Evolutionary conservation across 2,113 vertebrate genomes (phyloP).

Genomic region (Emberiza fucata): DNA sequence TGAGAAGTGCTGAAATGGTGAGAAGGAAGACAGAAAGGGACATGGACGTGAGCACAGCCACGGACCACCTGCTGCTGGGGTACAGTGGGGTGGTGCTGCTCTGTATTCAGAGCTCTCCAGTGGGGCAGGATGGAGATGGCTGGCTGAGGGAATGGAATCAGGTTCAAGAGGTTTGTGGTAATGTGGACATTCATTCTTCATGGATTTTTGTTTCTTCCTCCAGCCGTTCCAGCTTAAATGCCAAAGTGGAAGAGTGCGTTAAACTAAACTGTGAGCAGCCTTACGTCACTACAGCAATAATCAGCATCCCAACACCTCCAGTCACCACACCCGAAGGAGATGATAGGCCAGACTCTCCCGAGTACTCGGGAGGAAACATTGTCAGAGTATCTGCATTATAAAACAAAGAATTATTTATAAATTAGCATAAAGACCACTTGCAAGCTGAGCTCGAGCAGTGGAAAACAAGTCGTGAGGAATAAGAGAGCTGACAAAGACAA

Average conservation of each 20-base stretch:
- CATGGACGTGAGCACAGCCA: too few species aligned
- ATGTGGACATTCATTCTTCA: not conserved
- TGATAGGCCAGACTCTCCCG: slow-evolving; percentile 75
- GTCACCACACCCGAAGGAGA: slow-evolving; percentile 81
- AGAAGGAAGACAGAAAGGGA: not conserved
- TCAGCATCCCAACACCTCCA: slow-evolving; percentile 86
- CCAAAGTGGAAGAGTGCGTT: slow-evolving; percentile 89
- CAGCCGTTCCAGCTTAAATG: slow-evolving; percentile 94
- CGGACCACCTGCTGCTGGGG: not conserved
- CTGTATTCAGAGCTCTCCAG: not conserved
- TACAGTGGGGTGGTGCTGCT: not conserved
- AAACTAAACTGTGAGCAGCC: slow-evolving; percentile 91
- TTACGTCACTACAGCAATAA: slow-evolving; percentile 89
- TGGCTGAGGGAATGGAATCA: not conserved
- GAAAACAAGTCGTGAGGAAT: slow-evolving; percentile 42
- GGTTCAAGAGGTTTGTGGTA: not conserved
- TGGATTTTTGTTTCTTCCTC: slow-evolving; percentile 34
- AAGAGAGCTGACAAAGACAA: slow-evolving; percentile 53
- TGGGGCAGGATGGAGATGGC: not conserved
- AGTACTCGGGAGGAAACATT: slow-evolving; percentile 86
- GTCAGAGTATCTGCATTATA: slow-evolving; percentile 94
- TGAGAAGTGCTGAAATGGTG: not conserved
- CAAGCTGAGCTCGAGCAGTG: slow-evolving; percentile 44
- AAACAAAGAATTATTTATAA: slow-evolving; percentile 64
- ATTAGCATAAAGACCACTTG: slow-evolving; percentile 57